These are phyloP conservation scores for Nothocercus julius DNA, from an alignment of 2,113 vertebrate species.

Conservation along the genomic window DNA sequence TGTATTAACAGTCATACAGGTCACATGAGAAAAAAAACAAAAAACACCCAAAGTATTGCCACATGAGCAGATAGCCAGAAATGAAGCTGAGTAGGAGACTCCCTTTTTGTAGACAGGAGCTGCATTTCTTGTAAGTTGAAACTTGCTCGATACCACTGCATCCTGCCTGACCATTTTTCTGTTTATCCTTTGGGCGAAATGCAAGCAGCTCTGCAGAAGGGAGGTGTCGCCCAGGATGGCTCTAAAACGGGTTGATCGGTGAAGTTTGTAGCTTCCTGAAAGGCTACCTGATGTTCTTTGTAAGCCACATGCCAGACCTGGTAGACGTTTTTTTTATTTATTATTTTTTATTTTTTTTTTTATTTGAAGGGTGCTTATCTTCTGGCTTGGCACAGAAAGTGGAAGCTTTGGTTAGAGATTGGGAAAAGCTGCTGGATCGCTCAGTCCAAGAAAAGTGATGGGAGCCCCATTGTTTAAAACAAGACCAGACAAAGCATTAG, in stretches of 20 bases:
- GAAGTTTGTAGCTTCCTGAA: conserved; percentile 16
- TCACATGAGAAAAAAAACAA: neutral
- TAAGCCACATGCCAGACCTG: neutral
- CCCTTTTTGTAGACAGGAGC: conserved; percentile 3
- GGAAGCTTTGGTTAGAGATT: conserved; percentile 36
- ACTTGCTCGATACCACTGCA: neutral
- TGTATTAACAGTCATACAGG: neutral
- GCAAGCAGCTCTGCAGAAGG: neutral
- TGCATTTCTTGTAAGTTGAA: neutral
- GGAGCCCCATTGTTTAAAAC: conserved; percentile 61
- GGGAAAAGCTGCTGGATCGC: conserved; percentile 53
- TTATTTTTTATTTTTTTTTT: neutral
- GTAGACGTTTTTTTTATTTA: neutral
- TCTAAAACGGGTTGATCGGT: neutral
- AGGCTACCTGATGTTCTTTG: neutral
- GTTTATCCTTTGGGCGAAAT: neutral
- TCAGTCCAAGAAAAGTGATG: conserved; percentile 55
- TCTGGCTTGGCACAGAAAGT: conserved; percentile 31
- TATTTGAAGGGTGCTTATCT: neutral
- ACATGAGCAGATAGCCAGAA: neutral
- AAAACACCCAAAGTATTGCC: neutral
- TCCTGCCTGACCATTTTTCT: conserved; percentile 1
- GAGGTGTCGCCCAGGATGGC: neutral
- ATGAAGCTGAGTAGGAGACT: neutral
- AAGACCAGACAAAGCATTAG: conserved; percentile 65